Percentiles rank a stretch among this genome's conserved stretches.
phyloP scores from a whole-genome alignment of 2,113 vertebrate genomes.

The Cryptoleucopteryx plumbea region DNA sequence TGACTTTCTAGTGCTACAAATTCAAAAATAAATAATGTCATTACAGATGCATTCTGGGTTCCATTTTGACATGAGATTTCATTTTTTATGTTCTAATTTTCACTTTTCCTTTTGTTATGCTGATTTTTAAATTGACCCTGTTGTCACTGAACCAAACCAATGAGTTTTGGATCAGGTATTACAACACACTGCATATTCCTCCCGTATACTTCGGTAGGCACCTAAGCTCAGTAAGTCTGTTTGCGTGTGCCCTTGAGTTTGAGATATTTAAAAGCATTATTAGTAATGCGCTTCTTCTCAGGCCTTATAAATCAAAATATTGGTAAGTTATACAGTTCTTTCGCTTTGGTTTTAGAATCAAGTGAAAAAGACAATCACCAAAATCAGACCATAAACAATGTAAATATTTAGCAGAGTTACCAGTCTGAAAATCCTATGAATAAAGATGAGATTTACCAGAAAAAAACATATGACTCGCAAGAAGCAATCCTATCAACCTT shows the following conservation, averaged over 20 bases:
- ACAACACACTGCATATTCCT: neutral
- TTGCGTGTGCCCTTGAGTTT: neutral
- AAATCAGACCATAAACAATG: neutral
- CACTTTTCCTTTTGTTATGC: neutral
- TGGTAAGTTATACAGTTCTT: neutral
- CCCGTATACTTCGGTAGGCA: neutral
- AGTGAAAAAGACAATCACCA: neutral
- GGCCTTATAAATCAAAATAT: neutral
- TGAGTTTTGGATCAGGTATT: neutral
- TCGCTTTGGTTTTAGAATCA: neutral
- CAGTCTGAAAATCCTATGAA: constrained; percentile 1
- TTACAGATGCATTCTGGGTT: neutral
- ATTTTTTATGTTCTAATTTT: neutral
- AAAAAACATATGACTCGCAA: neutral
- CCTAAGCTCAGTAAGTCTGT: neutral
- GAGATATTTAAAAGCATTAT: neutral
- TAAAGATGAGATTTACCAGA: neutral
- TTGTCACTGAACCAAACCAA: neutral
- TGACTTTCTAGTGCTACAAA: neutral
- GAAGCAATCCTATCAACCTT: neutral
- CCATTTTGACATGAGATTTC: neutral
- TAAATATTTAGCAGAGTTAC: neutral
- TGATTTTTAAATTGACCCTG: neutral
- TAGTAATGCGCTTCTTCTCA: neutral
- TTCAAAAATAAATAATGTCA: neutral